Evolutionary conservation across 1,140 invertebrate species (phyloP).

Genomic region (Anthonomus grandis): DNA sequence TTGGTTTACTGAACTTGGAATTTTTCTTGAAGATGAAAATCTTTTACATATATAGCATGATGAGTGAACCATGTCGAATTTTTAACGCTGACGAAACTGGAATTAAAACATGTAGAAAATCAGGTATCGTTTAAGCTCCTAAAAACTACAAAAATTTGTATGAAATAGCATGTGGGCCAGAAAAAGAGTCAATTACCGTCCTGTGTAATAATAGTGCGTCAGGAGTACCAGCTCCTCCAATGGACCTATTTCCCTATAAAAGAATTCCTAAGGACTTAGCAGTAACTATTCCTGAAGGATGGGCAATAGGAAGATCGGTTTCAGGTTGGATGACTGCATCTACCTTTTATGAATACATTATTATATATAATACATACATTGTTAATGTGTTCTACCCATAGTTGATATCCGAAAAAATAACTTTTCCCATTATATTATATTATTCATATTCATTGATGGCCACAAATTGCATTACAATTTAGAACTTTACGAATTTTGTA

Average conservation of each 20-base stretch:
- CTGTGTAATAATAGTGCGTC: conserved; percentile 32
- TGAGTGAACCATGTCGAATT: conserved; percentile 39
- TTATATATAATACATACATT: conserved; percentile 47
- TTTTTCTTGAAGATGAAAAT: conserved; percentile 8
- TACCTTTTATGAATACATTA: conserved; percentile 50
- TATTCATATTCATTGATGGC: conserved; percentile 49
- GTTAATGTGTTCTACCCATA: conserved; percentile 43
- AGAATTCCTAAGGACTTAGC: conserved; percentile 32
- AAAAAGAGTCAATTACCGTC: conserved; percentile 31
- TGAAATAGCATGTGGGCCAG: conserved; percentile 21
- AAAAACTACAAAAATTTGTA: conserved; percentile 34
- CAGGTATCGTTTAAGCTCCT: conserved; percentile 31
- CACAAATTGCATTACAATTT: conserved; percentile 47
- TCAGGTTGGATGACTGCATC: conserved; percentile 47
- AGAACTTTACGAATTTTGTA: conserved; percentile 44
- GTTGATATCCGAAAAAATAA: conserved; percentile 37
- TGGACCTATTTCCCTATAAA: conserved; percentile 39
- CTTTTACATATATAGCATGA: conserved; percentile 26
- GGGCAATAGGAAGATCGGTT: conserved; percentile 44
- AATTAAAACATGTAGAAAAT: conserved; percentile 38
- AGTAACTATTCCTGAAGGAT: conserved; percentile 39
- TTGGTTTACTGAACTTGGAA: conserved; percentile 18
- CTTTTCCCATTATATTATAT: conserved; percentile 43
- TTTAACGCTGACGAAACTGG: conserved; percentile 47
- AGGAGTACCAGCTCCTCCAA: conserved; percentile 33